phyloP scores from a whole-genome alignment of 2,797 vertebrate species.

The Alauda arvensis region DNA sequence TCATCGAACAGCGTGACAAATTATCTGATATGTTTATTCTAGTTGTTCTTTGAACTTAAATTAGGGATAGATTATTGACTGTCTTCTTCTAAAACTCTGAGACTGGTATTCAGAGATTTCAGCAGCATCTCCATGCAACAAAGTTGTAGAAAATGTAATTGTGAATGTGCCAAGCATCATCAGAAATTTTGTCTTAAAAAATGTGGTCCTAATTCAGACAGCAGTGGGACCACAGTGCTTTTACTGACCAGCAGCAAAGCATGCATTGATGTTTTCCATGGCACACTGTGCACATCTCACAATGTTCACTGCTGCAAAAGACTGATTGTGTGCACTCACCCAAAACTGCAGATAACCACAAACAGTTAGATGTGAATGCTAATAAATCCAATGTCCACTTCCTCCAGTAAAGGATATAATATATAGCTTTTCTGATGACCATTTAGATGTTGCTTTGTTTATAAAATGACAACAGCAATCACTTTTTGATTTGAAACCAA shows the following conservation, averaged over 20 bases:
- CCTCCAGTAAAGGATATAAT: neutral
- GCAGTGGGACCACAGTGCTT: neutral
- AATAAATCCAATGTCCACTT: neutral
- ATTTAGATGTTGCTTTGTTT: neutral
- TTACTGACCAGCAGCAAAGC: neutral
- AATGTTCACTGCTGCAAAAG: neutral
- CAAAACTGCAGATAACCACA: neutral
- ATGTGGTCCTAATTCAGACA: neutral
- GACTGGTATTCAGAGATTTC: neutral
- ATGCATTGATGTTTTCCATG: rapidly evolving
- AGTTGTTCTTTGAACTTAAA: neutral
- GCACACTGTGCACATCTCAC: rapidly evolving
- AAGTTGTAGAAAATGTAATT: neutral
- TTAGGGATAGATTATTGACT: neutral
- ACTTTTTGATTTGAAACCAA: neutral
- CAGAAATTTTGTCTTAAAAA: neutral
- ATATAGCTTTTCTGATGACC: neutral
- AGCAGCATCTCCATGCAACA: neutral
- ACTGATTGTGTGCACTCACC: neutral
- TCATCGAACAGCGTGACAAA: neutral
- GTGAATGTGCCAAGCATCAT: neutral
- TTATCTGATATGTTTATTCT: constrained; percentile 10
- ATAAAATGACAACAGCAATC: neutral
- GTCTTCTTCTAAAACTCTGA: neutral
- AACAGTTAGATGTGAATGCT: neutral